These are phyloP conservation scores for Ancistrus triradiatus DNA, from an alignment of 2,113 vertebrate genomes.

Conservation along the genomic window DNA sequence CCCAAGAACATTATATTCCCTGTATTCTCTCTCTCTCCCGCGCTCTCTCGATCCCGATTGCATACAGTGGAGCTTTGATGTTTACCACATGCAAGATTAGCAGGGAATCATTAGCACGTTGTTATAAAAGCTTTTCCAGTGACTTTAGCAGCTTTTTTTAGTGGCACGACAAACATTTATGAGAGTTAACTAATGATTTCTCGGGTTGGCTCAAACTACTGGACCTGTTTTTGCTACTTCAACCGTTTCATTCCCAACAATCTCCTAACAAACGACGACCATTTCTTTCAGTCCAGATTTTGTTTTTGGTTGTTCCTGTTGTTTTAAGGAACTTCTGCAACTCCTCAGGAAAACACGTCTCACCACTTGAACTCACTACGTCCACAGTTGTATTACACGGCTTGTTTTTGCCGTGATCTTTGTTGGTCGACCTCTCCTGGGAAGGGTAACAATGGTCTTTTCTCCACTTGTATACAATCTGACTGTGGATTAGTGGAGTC, in stretches of 20 bases:
- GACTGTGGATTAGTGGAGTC: no score
- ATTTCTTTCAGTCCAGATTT: no score
- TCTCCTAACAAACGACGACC: no score
- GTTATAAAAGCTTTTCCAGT: constrained; percentile 26
- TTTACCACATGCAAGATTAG: constrained; percentile 41
- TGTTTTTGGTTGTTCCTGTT: no score
- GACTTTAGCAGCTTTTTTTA: constrained; percentile 12
- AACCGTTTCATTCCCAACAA: not conserved
- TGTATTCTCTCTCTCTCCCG: constrained; percentile 3
- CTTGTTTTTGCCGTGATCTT: no score
- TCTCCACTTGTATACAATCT: no score
- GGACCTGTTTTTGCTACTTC: not conserved
- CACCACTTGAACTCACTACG: no score
- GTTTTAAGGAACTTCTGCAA: no score
- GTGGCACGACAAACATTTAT: constrained; percentile 14
- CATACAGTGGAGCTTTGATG: constrained; percentile 54
- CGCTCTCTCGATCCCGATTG: constrained; percentile 46
- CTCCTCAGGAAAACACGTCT: no score
- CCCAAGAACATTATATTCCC: constrained; percentile 24
- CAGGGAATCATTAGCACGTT: constrained; percentile 18
- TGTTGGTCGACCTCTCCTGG: no score
- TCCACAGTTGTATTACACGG: no score
- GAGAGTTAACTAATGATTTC: constrained; percentile 12
- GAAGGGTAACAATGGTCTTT: no score
- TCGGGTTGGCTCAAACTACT: constrained; percentile 2